Conservation (phyloP, 2,797 vertebrate genomes). For the Leptodactylus fallax region DNA sequence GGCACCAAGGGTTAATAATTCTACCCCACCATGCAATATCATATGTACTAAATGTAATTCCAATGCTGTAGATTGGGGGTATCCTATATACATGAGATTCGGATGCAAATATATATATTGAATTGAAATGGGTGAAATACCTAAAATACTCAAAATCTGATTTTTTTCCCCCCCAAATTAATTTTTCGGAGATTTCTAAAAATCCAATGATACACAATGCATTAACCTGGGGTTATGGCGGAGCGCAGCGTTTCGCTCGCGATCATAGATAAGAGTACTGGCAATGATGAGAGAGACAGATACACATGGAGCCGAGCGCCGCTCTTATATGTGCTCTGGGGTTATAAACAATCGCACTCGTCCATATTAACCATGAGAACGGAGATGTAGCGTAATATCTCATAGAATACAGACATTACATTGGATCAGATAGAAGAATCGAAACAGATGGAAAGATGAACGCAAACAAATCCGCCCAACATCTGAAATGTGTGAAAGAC, state of each 20-base stretch:
- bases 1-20: too few species aligned
- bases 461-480: conserved; percentile 34
- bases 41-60: too few species aligned
- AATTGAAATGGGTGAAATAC: too few species aligned
- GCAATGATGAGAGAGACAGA: conserved; percentile 12
- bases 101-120: too few species aligned
- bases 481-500: conserved; percentile 43
- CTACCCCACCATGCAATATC: too few species aligned
- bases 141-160: too few species aligned
- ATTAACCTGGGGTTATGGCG: neutral
- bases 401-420: neutral
- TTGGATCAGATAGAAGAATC: conserved; percentile 34
- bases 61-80: too few species aligned
- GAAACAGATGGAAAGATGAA: conserved; percentile 33
- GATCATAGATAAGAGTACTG: neutral
- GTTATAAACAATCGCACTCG: conserved; percentile 36
- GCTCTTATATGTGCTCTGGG: conserved; percentile 25
- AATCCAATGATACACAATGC: too few species aligned
- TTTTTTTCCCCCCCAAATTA: too few species aligned
- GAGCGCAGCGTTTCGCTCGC: neutral
- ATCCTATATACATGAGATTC: too few species aligned
- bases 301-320: neutral
- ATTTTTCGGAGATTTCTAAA: too few species aligned
- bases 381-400: conserved; percentile 15
- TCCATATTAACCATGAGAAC: conserved; percentile 18